Evolutionary conservation across 2,888 invertebrate genomes (phyloP).

Genomic region (Troilus luridus): DNA sequence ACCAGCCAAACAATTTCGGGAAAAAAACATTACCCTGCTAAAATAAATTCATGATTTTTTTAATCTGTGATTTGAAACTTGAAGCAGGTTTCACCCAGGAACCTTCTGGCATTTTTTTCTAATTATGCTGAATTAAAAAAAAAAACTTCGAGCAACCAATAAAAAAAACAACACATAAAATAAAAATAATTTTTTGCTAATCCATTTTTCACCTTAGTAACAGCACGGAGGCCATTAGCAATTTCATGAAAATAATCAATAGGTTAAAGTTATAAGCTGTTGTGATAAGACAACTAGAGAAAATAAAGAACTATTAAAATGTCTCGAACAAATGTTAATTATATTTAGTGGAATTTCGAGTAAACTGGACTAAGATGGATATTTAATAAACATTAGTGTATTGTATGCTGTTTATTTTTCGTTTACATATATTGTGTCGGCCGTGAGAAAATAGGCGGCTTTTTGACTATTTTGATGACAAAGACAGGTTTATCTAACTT

Average conservation of each 20-base stretch:
- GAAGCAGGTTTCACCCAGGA: neutral
- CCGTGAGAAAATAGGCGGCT: neutral
- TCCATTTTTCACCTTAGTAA: neutral
- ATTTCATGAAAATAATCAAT: slow-evolving; percentile 11
- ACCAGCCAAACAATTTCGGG: neutral
- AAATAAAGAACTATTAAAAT: neutral
- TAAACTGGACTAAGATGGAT: neutral
- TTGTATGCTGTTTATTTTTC: neutral
- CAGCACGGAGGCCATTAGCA: neutral
- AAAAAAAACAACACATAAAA: neutral
- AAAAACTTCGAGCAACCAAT: neutral
- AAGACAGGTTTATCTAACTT: neutral
- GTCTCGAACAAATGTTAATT: neutral
- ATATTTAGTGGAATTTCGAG: neutral
- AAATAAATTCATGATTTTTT: no score
- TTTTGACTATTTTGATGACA: neutral
- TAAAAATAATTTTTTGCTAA: neutral
- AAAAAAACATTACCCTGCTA: neutral
- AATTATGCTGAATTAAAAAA: neutral
- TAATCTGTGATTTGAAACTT: neutral
- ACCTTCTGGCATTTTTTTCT: neutral
- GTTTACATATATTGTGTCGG: neutral
- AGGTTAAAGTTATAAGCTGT: neutral
- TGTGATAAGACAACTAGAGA: neutral
- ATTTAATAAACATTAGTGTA: neutral